Evolutionary conservation across 1,140 invertebrate genomes (phyloP), one percentile per base, ranked within the genome.

Genomic region (Dufourea novaeangliae): DNA sequence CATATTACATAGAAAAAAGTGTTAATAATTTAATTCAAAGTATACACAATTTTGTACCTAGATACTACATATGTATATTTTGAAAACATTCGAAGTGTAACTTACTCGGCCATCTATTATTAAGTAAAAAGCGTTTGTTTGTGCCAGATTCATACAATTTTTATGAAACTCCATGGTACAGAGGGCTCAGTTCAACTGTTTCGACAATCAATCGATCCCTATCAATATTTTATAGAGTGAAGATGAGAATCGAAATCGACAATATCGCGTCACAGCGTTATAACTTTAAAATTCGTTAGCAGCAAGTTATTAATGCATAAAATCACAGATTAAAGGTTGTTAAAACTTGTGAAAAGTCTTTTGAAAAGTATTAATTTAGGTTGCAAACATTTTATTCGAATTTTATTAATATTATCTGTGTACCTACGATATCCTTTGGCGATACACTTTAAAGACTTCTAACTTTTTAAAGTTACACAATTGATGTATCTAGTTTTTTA

Each of bases 141-240:
- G 44, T 41, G 61, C 50, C 22, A 41, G 54, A 46, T 34, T 27
- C 41, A 57, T 76, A 46, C 37, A 69, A 69, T 6, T 57, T 76
- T 76, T 22, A 75, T 68, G 37, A 46, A 44, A 68, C 20, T 66
- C 39, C 12, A n/a, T 20, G 32, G 37, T 20, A 20, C 27, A 41
- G 34, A 69, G 39, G 22, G 37, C 69, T 69, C 22, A 17, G 20
- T 25, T 46, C 44, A 76, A 69, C 57, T 57, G 37, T 57, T 69
- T 76, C 69, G 70, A 52, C 57, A 63, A 63, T 63, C 39, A 52
- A 72, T 63, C 44, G 14, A 25, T 59, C 50, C 67, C 50, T 25
- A 56, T 74, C 20, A 62, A 54, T 74, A 74, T 67, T 74, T 67
- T 54, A 74, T 56, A 67, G 67, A 74, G 25, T 59, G 14, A 56